Evolutionary conservation across 2,797 vertebrate genomes (phyloP).

Genomic region (Mormyrops attenuatus): DNA sequence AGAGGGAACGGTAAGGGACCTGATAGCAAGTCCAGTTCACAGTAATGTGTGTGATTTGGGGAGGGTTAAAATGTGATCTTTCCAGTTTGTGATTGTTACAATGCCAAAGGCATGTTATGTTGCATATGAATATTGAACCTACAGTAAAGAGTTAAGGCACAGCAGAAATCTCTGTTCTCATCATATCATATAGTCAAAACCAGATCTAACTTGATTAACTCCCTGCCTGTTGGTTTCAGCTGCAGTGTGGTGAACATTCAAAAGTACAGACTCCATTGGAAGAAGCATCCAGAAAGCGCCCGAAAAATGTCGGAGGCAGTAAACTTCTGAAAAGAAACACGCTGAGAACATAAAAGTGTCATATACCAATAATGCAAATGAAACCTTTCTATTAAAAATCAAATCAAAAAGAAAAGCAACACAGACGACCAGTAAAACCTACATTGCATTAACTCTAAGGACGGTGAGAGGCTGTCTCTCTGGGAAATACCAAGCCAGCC

Average conservation of each 20-base stretch:
- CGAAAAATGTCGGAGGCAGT: background rate
- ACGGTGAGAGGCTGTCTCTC: background rate
- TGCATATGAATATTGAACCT: background rate
- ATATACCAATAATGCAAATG: background rate
- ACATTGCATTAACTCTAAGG: slow-evolving; percentile 1
- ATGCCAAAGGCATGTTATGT: background rate
- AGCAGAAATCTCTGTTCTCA: background rate
- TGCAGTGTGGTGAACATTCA: background rate
- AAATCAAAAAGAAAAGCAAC: background rate
- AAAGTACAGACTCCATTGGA: background rate
- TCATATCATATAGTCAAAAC: background rate
- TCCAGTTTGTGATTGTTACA: background rate
- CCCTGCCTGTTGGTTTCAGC: background rate
- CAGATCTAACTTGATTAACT: background rate
- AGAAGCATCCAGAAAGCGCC: background rate
- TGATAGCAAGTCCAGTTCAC: background rate
- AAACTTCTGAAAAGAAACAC: background rate
- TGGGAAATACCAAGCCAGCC: slow-evolving; percentile 19
- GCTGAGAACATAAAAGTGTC: background rate
- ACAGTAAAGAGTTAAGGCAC: background rate
- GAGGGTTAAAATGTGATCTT: background rate
- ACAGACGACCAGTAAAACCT: background rate
- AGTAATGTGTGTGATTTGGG: background rate
- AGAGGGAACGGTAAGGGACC: background rate
- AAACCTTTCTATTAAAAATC: background rate